Evolutionary conservation across 2,113 vertebrate species (phyloP).

Genomic region (Apodemus sylvaticus): DNA sequence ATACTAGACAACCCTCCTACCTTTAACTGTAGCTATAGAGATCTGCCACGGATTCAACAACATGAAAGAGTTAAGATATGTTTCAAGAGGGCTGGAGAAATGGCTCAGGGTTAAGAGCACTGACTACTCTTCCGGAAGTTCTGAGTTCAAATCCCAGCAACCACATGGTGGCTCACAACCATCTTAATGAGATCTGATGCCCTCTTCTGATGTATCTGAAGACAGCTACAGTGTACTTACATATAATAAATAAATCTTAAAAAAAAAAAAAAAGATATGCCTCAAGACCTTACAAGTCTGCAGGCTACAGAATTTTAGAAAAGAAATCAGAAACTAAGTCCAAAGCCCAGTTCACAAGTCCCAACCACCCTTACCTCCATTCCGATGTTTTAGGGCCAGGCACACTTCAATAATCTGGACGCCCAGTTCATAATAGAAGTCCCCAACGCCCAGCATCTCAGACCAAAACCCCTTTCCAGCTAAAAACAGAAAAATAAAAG

Average conservation of each 20-base stretch:
- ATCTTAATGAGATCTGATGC: no score
- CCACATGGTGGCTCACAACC: no score
- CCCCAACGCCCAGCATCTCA: conserved; percentile 97
- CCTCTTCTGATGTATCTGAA: no score
- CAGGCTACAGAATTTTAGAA: not conserved
- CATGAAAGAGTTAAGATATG: not conserved
- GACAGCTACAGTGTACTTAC: no score
- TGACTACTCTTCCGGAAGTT: no score
- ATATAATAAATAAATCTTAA: no score
- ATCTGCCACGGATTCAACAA: not conserved
- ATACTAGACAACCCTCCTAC: not conserved
- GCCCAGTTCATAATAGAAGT: conserved; percentile 98
- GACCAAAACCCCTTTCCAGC: conserved; percentile 99
- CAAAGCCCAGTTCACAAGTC: not conserved
- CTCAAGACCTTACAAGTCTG: not conserved
- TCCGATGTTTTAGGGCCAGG: conserved; percentile 95
- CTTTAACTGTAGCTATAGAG: not conserved
- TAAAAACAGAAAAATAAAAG: conserved; percentile 74
- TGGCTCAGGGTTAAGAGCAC: no score
- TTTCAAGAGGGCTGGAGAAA: not conserved
- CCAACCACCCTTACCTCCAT: conserved; percentile 90
- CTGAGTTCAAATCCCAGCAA: no score
- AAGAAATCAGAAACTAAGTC: not conserved
- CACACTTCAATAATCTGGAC: conserved; percentile 98
- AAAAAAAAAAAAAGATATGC: not conserved